Conservation (phyloP, 2,797 vertebrate species). For the Periparus ater region DNA sequence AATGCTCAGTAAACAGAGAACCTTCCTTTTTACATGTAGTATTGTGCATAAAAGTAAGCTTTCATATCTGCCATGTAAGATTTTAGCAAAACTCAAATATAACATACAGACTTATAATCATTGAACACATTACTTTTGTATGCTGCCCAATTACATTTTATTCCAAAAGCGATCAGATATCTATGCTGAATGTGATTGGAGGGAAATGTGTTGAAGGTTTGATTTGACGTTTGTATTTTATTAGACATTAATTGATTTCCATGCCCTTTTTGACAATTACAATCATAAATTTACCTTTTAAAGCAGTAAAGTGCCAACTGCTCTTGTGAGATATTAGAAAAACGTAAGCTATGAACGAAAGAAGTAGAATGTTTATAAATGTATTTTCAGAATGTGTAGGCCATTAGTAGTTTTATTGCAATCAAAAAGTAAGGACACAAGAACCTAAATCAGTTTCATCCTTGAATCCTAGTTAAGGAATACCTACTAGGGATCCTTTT, state of each 20-base stretch:
- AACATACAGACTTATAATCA: background rate
- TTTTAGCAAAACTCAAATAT: background rate
- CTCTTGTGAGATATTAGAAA: background rate
- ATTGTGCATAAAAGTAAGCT: background rate
- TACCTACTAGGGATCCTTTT: background rate
- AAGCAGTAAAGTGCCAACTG: background rate
- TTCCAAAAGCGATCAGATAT: background rate
- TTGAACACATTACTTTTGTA: background rate
- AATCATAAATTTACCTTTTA: background rate
- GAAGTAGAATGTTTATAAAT: background rate
- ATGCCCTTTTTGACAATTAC: background rate
- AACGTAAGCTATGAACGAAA: background rate
- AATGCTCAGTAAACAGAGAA: background rate
- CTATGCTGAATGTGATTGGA: background rate
- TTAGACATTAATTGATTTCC: background rate
- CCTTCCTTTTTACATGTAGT: background rate
- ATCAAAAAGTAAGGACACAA: background rate
- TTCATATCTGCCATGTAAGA: background rate
- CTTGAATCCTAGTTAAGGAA: background rate
- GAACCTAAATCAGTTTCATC: background rate
- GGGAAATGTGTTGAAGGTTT: background rate
- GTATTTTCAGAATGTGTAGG: background rate
- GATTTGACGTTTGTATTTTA: background rate
- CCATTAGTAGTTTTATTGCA: background rate
- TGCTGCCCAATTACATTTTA: background rate